Conservation (phyloP, 2,113 vertebrate species). For the Lophochroa leadbeateri region DNA sequence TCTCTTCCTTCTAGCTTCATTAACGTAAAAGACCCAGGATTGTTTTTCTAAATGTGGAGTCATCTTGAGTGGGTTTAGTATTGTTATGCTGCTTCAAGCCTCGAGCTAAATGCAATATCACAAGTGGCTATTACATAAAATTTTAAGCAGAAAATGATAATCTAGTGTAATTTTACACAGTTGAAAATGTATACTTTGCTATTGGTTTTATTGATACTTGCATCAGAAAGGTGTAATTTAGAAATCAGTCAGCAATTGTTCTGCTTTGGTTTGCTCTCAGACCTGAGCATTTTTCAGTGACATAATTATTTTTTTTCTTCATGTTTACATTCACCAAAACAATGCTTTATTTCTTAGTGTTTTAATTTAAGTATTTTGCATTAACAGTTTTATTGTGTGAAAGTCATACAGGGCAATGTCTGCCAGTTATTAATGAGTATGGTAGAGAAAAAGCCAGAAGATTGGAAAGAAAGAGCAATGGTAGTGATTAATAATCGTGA, state of each 20-base stretch:
- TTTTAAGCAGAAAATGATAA: not conserved
- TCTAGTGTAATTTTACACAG: not conserved
- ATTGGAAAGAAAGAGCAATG: not conserved
- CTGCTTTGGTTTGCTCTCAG: not conserved
- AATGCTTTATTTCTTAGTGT: not conserved
- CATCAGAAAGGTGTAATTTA: not conserved
- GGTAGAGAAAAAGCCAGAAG: not conserved
- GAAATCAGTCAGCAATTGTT: not conserved
- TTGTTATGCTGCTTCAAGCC: not conserved
- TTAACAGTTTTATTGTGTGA: not conserved
- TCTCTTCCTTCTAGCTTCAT: not conserved
- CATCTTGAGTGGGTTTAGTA: not conserved
- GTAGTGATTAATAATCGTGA: not conserved
- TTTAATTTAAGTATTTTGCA: not conserved
- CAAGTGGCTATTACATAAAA: not conserved
- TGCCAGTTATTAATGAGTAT: not conserved
- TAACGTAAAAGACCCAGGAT: not conserved
- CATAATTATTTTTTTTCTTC: not conserved
- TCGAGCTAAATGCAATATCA: not conserved
- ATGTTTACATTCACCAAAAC: not conserved
- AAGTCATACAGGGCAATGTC: not conserved
- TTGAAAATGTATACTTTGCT: not conserved
- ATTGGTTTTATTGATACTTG: not conserved
- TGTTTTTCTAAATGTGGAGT: not conserved
- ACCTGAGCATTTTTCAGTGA: not conserved